phyloP scores from a whole-genome alignment of 1,140 invertebrate genomes.

The Tachypleus tridentatus region DNA sequence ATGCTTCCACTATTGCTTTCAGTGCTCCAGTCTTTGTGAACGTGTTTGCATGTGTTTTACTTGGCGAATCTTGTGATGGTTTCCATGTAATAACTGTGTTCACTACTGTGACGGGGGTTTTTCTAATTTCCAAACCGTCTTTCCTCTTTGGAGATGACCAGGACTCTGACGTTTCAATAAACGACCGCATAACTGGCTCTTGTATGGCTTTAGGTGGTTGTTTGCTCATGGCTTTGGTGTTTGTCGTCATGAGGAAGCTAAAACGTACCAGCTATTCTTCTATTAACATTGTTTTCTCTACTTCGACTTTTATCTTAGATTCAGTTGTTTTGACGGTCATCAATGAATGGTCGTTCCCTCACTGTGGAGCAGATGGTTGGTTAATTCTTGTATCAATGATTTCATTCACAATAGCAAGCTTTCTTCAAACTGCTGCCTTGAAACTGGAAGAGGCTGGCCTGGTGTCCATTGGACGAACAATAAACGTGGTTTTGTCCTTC shows the following conservation, averaged over 20 bases:
- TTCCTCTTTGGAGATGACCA: neutral
- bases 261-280: conserved; percentile 78
- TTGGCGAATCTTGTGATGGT: conserved; percentile 41
- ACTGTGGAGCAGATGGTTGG: conserved; percentile 59
- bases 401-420: conserved; percentile 78
- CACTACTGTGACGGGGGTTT: conserved; percentile 37
- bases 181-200: neutral
- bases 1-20: conserved; percentile 45
- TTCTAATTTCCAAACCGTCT: conserved; percentile 41
- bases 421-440: conserved; percentile 66
- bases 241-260: conserved; percentile 66
- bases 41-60: conserved; percentile 39
- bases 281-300: conserved; percentile 57
- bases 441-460: conserved; percentile 42
- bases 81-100: conserved; percentile 38
- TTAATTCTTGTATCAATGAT: conserved; percentile 64
- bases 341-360: conserved; percentile 57
- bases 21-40: conserved; percentile 44
- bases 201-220: conserved; percentile 56
- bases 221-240: conserved; percentile 69
- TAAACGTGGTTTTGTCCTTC: conserved; percentile 81
- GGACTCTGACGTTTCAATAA: conserved; percentile 8
- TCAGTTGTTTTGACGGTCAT: conserved; percentile 26
- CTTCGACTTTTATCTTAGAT: conserved; percentile 14
- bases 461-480: conserved; percentile 14